Evolutionary conservation across 2,113 vertebrate species (phyloP), one percentile per base, ranked within the genome.

Genomic region (Manacus vitellinus): DNA sequence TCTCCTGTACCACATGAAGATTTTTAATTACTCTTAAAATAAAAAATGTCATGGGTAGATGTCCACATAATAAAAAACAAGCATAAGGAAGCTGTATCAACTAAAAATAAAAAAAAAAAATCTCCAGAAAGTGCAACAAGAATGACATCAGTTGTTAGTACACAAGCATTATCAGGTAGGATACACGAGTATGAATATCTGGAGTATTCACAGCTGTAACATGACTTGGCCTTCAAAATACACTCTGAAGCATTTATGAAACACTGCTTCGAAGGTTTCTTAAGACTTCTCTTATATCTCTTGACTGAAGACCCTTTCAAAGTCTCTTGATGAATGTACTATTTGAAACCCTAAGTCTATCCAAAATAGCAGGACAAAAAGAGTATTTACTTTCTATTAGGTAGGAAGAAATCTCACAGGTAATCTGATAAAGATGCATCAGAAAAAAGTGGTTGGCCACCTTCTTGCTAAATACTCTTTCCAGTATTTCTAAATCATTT

Each of bases 111-210:
- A 81, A 28, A 9, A 28, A 9, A 5, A 7, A 67, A 79, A 65
- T 19, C 4, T 85, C 43, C 4, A 43, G 33, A 30, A 75, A 80
- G 28, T 15, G 17, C 19, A 80, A 22, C 39, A 70, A 49, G 58
- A 73, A 85, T 15, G 7, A 7, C 17, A 70, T 12, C 28, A 66
- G 22, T 1, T 46, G 46, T n/a, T 43, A 35, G 54, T 9, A 82
- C 23, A 66, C 3, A 49, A 30, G 21, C 51, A 63, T 7, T 62
- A 58, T n/a, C 24, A 81, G 14, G 14, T 49, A 67, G 82, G 17
- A 44, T 33, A 65, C 30, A 85, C 0, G 0, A 61, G 14, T 19
- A 83, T 6, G 35, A 82, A 5, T 58, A 73, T 7, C 13, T 51
- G 39, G 18, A 88, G 39, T 27, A 35, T n/a, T 85, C 39, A 30